phyloP scores from a whole-genome alignment of 1,140 invertebrate genomes.

The Sitophilus oryzae region DNA sequence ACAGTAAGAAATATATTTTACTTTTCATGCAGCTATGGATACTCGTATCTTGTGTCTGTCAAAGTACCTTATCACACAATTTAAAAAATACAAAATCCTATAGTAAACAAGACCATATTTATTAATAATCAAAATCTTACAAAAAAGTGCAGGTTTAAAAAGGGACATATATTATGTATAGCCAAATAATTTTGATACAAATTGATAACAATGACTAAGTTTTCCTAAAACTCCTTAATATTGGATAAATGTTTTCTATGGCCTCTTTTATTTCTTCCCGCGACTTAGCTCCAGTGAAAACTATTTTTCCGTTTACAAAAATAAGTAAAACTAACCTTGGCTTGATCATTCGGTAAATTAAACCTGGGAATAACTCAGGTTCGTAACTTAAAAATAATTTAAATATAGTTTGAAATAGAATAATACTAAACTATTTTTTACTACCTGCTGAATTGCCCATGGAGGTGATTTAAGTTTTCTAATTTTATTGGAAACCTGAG shows the following conservation, averaged over 20 bases:
- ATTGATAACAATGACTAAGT: conserved; percentile 18
- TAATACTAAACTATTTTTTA: neutral
- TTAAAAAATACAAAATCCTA: too few relatives aligned
- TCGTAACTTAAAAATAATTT: conserved; percentile 88
- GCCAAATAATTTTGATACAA: neutral
- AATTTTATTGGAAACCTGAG: conserved; percentile 95
- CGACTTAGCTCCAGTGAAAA: conserved; percentile 97
- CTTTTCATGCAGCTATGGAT: too few relatives aligned
- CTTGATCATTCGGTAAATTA: conserved; percentile 99
- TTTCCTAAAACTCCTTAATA: conserved; percentile 98
- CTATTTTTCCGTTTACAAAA: conserved; percentile 98
- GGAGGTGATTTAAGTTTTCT: conserved; percentile 89
- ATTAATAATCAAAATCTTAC: too few relatives aligned
- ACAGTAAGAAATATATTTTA: too few relatives aligned
- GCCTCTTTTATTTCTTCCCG: conserved; percentile 98
- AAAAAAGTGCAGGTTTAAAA: neutral
- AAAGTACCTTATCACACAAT: too few relatives aligned
- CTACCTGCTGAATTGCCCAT: conserved; percentile 89
- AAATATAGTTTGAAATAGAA: neutral
- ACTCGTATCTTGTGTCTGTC: too few relatives aligned
- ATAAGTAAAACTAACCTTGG: conserved; percentile 97
- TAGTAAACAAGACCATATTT: too few relatives aligned
- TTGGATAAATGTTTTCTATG: conserved; percentile 99
- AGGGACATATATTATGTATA: neutral
- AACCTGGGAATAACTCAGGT: conserved; percentile 92